Base-by-base conservation (phyloP, 2,888 invertebrate species). In the Strigamia crassipes region DNA sequence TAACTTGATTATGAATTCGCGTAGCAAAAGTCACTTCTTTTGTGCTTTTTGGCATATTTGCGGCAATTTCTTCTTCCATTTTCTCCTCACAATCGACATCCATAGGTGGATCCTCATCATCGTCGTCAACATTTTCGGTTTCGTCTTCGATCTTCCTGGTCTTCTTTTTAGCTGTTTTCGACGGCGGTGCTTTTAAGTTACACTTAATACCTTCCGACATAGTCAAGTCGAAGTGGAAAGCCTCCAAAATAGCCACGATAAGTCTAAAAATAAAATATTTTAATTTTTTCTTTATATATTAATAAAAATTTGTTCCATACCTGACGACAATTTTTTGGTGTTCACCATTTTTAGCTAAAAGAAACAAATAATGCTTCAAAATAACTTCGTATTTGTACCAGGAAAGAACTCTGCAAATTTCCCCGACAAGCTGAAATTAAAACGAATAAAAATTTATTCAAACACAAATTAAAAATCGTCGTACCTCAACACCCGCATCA, bases 351-450 rank as follows among this genome's bases (percentile, higher is more conserved):
- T 90, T 90, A 0, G 93, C 90, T 87, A 99, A 90, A 88, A 93
- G 92, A 82, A 91, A 90, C 46, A 99, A 89, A 87, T 96, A 97
- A 85, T 92, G 91, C 85, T 93, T 94, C 4, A 99, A 89, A 46
- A 96, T 90, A 0, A 92, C 91, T 86, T 95, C 93, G 86, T 98
- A 98, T 83, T 94, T 93, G 86, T 93, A 92, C 98, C 98, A 98
- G 0, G 96, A 94, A 46, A 97, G 89, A 79, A 94, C 88, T 85
- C 90, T 90, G 85, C 95, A 94, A 81, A 94, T 92, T 0, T 92
- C 91, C 0, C 94, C 93, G 9, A 97, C 89, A 0, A 93, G 91
- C 86, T 87, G 82, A 77, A 56, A 80, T 15, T 51, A 80, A 80
- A 15, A 42, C 21, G 3, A 38, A 18, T 15, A 31, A 27, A 38